A percentile compares a stretch with the other conserved stretches of the same genome.
These are phyloP conservation scores for Chrysopilus asiliformis DNA, from an alignment of 2,888 invertebrate genomes.

Conservation along the genomic window DNA sequence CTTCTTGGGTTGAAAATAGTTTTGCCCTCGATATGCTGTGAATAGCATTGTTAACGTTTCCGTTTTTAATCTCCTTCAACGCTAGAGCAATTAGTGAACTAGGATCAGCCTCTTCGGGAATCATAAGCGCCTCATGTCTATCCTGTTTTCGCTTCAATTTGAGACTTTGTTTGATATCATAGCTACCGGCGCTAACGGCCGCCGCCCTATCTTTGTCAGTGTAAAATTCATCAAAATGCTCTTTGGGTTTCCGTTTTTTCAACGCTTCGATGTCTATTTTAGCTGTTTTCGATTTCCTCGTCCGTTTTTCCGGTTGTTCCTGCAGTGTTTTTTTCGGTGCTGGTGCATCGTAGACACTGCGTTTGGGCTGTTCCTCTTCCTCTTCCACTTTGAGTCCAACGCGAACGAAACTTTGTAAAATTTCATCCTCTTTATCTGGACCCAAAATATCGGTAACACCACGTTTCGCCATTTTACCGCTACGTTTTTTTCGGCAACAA, in stretches of 20 bases:
- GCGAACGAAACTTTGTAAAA: slow-evolving; percentile 66
- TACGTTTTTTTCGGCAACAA: background rate
- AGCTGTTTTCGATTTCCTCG: slow-evolving; percentile 20
- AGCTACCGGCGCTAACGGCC: slow-evolving; percentile 62
- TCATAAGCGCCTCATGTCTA: slow-evolving; percentile 52
- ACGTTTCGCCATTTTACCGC: slow-evolving; percentile 28
- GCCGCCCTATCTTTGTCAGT: slow-evolving; percentile 87
- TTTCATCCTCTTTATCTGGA: slow-evolving; percentile 55
- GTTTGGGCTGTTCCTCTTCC: slow-evolving; percentile 33
- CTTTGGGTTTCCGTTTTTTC: slow-evolving; percentile 30
- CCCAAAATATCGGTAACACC: slow-evolving; percentile 49
- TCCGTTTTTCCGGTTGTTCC: slow-evolving; percentile 17
- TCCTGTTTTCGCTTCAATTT: slow-evolving; percentile 68
- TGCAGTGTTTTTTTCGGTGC: slow-evolving; percentile 18
- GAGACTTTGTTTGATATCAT: slow-evolving; percentile 74
- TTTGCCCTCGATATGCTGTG: slow-evolving; percentile 63
- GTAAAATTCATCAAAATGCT: slow-evolving; percentile 57
- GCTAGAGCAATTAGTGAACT: slow-evolving; percentile 62
- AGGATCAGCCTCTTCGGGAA: slow-evolving; percentile 68
- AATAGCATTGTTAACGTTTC: slow-evolving; percentile 57
- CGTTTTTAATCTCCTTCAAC: slow-evolving; percentile 60
- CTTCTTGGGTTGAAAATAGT: background rate
- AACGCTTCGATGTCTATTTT: slow-evolving; percentile 25
- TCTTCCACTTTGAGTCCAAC: slow-evolving; percentile 48
- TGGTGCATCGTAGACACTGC: slow-evolving; percentile 11